Evolutionary conservation across 2,888 invertebrate species (phyloP).

Genomic region (Microctonus hyperodae): DNA sequence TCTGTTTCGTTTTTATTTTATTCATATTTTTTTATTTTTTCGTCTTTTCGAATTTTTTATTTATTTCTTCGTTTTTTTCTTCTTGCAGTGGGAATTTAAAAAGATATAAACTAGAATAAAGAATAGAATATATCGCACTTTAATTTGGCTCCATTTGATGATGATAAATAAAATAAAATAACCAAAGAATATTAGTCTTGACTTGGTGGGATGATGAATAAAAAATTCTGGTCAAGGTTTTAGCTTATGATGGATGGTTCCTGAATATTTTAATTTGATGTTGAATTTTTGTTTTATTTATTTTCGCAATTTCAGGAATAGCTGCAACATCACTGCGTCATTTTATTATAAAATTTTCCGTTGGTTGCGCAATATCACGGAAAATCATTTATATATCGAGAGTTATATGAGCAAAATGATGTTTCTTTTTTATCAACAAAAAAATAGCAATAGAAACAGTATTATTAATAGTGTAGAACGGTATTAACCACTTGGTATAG

Average conservation of each 20-base stretch:
- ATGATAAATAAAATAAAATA: not conserved
- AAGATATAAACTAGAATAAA: too few relatives aligned
- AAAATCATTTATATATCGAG: not conserved
- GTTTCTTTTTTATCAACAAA: not conserved
- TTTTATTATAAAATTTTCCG: not conserved
- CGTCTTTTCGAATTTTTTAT: too few relatives aligned
- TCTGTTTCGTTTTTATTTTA: not conserved
- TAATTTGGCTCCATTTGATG: too few relatives aligned
- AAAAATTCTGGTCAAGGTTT: constrained; percentile 2
- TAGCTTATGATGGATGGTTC: not conserved
- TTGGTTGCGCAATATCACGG: not conserved
- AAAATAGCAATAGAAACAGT: not conserved
- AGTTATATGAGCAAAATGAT: not conserved
- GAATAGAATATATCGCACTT: too few relatives aligned
- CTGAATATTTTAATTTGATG: not conserved
- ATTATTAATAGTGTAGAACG: too few relatives aligned
- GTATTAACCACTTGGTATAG: not conserved
- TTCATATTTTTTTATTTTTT: too few relatives aligned
- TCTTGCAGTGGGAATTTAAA: too few relatives aligned
- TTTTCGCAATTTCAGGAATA: not conserved
- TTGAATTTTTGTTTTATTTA: not conserved
- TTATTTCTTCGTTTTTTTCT: too few relatives aligned
- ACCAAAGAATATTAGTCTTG: not conserved
- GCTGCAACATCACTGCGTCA: not conserved
- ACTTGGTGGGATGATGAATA: not conserved